Evolutionary conservation across 2,113 vertebrate genomes (phyloP), one percentile per base, ranked within the genome.

Genomic region (Eolophus roseicapilla): DNA sequence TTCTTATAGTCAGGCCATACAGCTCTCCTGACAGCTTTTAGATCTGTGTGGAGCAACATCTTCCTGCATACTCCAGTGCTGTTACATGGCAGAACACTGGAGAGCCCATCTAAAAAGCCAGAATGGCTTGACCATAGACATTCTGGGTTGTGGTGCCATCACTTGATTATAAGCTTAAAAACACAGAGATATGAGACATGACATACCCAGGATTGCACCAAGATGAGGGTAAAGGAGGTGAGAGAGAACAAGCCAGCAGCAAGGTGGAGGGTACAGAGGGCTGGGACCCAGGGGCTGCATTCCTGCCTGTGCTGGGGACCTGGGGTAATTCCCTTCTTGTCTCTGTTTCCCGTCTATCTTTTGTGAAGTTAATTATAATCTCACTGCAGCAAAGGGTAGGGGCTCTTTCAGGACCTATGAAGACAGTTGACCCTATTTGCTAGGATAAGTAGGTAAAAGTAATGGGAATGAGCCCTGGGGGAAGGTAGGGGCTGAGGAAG

Each of bases 361-460:
- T 71, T 81, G 46, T 86, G 63, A 59, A 67, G 16, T 74, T 90
- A 93, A 86, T 90, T 74, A 67, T 25, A 75, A 92, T 78, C 75
- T 59, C 23, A 46, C n/a, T 71, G 33, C 41, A 92, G 47, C 41
- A 81, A 65, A 90, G 43, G 7, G 29, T 47, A 86, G 35, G 39
- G 35, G 50, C 33, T 88, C 20, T 90, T 82, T 41, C 43, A 91
- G 69, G 77, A 77, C 50, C 46, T 76, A 43, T 35, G 57, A 86
- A 84, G 64, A 31, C 20, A 47, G 73, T 13, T 82, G 73, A 68
- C 60, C 69, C 20, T 87, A 37, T 89, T 89, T 91, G 29, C 82
- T 43, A 68, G 35, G 65, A 71, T 55, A 95, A 96, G 80, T 47
- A 76, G 60, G 88, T 89, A 89, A 87, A 96, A 86, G 39, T 75